These are phyloP conservation scores for Scaptodrosophila lebanonensis DNA, from an alignment of 1,140 invertebrate genomes.

Conservation along the genomic window DNA sequence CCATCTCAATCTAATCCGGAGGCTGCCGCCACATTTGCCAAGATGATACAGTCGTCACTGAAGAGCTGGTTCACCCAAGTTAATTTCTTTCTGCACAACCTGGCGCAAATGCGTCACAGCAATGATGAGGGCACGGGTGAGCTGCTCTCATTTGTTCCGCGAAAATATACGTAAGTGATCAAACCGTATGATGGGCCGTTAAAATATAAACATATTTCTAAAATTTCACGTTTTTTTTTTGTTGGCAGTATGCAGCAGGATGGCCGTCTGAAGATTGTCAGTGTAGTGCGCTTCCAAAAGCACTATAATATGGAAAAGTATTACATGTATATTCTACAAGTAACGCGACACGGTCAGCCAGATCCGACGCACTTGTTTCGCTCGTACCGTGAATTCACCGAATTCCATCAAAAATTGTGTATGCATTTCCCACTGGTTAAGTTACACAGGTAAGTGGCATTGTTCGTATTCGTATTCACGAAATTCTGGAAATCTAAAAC, in stretches of 20 bases:
- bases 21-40: constrained; percentile 93
- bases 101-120: constrained; percentile 94
- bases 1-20: constrained; percentile 94
- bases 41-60: constrained; percentile 93
- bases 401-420: constrained; percentile 96
- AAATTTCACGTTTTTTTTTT: constrained; percentile 1
- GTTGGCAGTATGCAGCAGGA: constrained; percentile 89
- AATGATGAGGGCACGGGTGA: constrained; percentile 90
- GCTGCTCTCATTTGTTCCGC: constrained; percentile 94
- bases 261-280: constrained; percentile 90
- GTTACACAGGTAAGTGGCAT: constrained; percentile 84
- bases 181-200: background rate
- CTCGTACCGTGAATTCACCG: constrained; percentile 96
- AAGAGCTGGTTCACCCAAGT: constrained; percentile 95
- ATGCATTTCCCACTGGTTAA: constrained; percentile 93
- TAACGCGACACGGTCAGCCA: constrained; percentile 89
- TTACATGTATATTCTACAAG: constrained; percentile 95
- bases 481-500: too few species aligned
- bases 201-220: background rate
- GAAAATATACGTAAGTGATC: constrained; percentile 90
- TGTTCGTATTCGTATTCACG: background rate
- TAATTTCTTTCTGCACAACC: constrained; percentile 98
- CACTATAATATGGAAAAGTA: constrained; percentile 98
- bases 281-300: constrained; percentile 94
- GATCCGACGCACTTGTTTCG: constrained; percentile 93